phyloP scores from a whole-genome alignment of 2,113 vertebrate species.

The Phyllostomus hastatus region DNA sequence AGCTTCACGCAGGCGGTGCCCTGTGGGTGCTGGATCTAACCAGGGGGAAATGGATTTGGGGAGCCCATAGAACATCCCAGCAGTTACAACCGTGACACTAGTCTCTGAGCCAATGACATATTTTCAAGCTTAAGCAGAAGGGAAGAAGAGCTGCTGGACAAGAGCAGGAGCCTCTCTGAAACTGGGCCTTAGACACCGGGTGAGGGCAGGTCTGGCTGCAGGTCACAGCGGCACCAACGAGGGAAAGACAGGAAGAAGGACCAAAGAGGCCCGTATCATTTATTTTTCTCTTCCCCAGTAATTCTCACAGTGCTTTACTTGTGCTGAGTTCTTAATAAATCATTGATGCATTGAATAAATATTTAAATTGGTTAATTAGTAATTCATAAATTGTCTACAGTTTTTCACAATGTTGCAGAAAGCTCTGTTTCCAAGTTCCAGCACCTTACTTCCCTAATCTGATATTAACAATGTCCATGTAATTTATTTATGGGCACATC shows the following conservation, averaged over 20 bases:
- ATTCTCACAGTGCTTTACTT: not conserved
- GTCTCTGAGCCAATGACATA: not conserved
- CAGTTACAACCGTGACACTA: not conserved
- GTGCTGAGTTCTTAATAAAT: not conserved
- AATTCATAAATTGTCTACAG: conserved; percentile 26
- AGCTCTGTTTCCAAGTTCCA: conserved; percentile 17
- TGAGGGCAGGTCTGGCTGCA: not conserved
- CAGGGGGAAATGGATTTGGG: not conserved
- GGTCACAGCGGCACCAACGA: not conserved
- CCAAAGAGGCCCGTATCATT: not conserved
- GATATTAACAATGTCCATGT: not conserved
- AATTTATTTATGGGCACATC: not conserved
- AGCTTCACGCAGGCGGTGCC: not conserved
- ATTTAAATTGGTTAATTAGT: conserved; percentile 29
- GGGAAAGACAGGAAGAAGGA: not conserved
- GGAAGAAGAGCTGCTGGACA: not conserved
- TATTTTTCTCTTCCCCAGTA: not conserved
- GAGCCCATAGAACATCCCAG: not conserved
- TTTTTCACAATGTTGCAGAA: not conserved
- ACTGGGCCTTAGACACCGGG: not conserved
- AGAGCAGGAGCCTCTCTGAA: not conserved
- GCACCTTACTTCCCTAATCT: not conserved
- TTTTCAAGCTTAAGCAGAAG: not conserved
- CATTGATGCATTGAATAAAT: not conserved
- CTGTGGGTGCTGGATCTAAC: not conserved